A percentile compares a stretch with the other conserved stretches of the same genome.
Conservation (phyloP, 2,888 invertebrate species). For the Argyra leucocephala region DNA sequence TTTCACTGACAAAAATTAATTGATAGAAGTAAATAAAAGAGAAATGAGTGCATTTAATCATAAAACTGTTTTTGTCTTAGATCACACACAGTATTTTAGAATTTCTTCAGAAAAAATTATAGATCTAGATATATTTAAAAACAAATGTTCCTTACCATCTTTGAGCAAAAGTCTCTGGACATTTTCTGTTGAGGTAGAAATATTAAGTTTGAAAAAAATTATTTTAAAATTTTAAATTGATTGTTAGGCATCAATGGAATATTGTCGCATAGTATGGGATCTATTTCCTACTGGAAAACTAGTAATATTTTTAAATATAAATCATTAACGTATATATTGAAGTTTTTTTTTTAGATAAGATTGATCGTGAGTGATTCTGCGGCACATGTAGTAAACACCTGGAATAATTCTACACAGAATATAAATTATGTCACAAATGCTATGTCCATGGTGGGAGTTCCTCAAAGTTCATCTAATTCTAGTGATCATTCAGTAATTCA, state of each 20-base stretch:
- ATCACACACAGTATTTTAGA: constrained; percentile 86
- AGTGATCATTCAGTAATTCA: constrained; percentile 63
- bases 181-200: constrained; percentile 66
- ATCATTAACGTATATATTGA: no score
- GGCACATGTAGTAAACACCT: constrained; percentile 75
- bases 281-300: constrained; percentile 85
- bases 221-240: no score
- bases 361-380: constrained; percentile 82
- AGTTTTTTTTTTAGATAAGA: constrained; percentile 57
- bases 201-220: no score
- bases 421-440: constrained; percentile 77
- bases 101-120: constrained; percentile 47
- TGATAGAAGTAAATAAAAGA: no score
- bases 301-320: constrained; percentile 43
- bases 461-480: constrained; percentile 48
- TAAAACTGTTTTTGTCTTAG: constrained; percentile 92
- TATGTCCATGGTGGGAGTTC: constrained; percentile 71
- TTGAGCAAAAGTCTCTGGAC: constrained; percentile 94
- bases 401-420: constrained; percentile 75
- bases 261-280: constrained; percentile 94
- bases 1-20: no score
- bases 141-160: constrained; percentile 65
- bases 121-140: constrained; percentile 40
- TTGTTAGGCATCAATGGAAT: constrained; percentile 71
- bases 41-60: constrained; percentile 53